Evolutionary conservation across 1,140 invertebrate genomes (phyloP).

Genomic region (Drosophila yakuba): DNA sequence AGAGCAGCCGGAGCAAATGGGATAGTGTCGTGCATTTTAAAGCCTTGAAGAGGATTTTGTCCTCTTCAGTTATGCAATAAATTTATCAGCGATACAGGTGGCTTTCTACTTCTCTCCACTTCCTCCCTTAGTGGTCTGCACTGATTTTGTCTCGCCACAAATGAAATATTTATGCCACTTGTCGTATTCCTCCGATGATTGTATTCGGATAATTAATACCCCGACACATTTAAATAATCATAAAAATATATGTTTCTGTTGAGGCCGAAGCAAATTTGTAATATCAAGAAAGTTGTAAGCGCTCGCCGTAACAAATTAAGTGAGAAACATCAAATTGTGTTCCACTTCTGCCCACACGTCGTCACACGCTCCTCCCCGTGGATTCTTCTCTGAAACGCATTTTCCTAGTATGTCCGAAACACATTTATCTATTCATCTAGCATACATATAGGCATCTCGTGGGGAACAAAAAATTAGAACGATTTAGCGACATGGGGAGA

Average conservation of each 20-base stretch:
- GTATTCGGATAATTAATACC: slow-evolving; percentile 63
- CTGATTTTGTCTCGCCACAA: slow-evolving; percentile 49
- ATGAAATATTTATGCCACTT: slow-evolving; percentile 60
- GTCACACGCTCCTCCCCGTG: slow-evolving; percentile 11
- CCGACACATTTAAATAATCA: slow-evolving; percentile 69
- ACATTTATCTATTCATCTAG: slow-evolving; percentile 60
- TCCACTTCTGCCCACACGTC: slow-evolving; percentile 47
- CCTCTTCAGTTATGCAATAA: slow-evolving; percentile 81
- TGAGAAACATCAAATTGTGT: slow-evolving; percentile 78
- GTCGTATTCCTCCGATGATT: slow-evolving; percentile 36
- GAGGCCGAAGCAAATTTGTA: slow-evolving; percentile 55
- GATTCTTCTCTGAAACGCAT: slow-evolving; percentile 43
- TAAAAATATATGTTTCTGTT: slow-evolving; percentile 46
- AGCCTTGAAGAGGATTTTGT: slow-evolving; percentile 67
- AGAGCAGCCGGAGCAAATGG: slow-evolving; percentile 17
- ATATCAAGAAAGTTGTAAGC: slow-evolving; percentile 74
- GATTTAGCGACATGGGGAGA: slow-evolving; percentile 66
- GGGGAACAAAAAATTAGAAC: slow-evolving; percentile 77
- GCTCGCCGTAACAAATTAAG: slow-evolving; percentile 74
- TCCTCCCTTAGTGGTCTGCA: slow-evolving; percentile 2
- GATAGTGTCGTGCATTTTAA: slow-evolving; percentile 46
- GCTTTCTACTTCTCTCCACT: background rate
- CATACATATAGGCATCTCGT: slow-evolving; percentile 49
- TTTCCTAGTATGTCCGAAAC: slow-evolving; percentile 48
- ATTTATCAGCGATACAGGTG: slow-evolving; percentile 68